A percentile compares a stretch with the other conserved stretches of the same genome.
Conservation (phyloP, 2,113 vertebrate genomes). For the Labeo rohita region DNA sequence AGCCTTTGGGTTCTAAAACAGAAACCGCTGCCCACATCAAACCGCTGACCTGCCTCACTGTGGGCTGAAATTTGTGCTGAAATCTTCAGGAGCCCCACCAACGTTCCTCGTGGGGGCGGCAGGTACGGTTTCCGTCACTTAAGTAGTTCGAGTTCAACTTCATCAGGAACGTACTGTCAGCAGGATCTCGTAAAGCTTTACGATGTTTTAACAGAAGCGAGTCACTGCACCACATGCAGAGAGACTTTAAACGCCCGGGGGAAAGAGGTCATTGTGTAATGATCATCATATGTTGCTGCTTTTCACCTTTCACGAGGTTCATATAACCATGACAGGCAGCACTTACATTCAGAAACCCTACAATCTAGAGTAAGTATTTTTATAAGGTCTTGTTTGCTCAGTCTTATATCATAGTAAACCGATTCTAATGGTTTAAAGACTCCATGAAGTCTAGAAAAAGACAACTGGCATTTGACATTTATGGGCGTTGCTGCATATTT, state of each 20-base stretch:
- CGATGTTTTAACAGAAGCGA: conserved; percentile 45
- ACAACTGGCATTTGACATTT: conserved; percentile 22
- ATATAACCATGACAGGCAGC: background rate
- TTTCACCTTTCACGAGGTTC: conserved; percentile 29
- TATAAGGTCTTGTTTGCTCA: conserved; percentile 20
- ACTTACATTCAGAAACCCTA: background rate
- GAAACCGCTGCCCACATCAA: conserved; percentile 67
- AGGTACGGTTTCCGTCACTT: conserved; percentile 70
- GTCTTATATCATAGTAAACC: conserved; percentile 1
- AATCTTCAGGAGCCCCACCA: conserved; percentile 62
- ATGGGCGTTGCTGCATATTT: background rate
- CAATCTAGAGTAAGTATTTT: conserved; percentile 11
- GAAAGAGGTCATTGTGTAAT: conserved; percentile 60
- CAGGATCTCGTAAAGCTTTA: conserved; percentile 67
- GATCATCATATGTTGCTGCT: conserved; percentile 59
- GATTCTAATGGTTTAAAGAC: conserved; percentile 22
- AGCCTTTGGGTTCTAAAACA: conserved; percentile 42
- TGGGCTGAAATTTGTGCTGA: conserved; percentile 29
- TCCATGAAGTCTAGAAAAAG: background rate
- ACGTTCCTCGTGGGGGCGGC: conserved; percentile 59
- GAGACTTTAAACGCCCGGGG: conserved; percentile 58
- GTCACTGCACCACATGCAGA: conserved; percentile 68
- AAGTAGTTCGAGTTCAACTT: conserved; percentile 68
- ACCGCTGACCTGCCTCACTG: conserved; percentile 43
- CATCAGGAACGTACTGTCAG: conserved; percentile 66